Conservation (phyloP, 2,888 invertebrate genomes). For the Eudasyphora cyanicolor region DNA sequence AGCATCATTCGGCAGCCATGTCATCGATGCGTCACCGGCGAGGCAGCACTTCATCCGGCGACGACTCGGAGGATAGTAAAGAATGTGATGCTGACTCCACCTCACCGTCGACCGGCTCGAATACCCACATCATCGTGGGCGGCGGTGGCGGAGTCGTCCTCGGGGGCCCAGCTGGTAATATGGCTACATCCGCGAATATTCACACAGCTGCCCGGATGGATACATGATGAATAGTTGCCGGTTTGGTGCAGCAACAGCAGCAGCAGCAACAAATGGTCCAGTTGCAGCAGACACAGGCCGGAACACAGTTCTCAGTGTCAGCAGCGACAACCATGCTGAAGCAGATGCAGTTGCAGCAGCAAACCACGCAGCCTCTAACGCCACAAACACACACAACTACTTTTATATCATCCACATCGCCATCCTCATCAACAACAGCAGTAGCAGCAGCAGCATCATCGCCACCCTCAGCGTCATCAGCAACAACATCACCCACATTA, state of each 20-base stretch:
- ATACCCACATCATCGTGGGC: slow-evolving; percentile 53
- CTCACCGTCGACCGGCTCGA: slow-evolving; percentile 66
- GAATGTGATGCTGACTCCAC: slow-evolving; percentile 78
- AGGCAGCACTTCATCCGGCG: slow-evolving; percentile 79
- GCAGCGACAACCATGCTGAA: slow-evolving; percentile 67
- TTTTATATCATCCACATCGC: slow-evolving; percentile 60
- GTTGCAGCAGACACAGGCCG: slow-evolving; percentile 71
- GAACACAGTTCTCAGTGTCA: slow-evolving; percentile 66
- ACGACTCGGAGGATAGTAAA: slow-evolving; percentile 80
- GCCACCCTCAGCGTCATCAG: slow-evolving; percentile 58
- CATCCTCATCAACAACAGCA: slow-evolving; percentile 50
- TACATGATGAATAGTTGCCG: slow-evolving; percentile 79
- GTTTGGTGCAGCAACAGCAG: slow-evolving; percentile 76
- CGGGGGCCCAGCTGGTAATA: slow-evolving; percentile 56
- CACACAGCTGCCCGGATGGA: slow-evolving; percentile 76
- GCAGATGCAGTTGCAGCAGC: slow-evolving; percentile 67
- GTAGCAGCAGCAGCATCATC: slow-evolving; percentile 57
- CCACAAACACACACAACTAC: slow-evolving; percentile 60
- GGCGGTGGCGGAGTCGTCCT: slow-evolving; percentile 53
- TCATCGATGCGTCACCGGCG: slow-evolving; percentile 74
- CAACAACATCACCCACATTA: slow-evolving; percentile 57
- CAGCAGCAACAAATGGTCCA: slow-evolving; percentile 68
- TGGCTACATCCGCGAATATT: slow-evolving; percentile 75
- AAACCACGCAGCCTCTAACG: slow-evolving; percentile 67
- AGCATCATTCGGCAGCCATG: slow-evolving; percentile 68